Evolutionary conservation across 1,140 invertebrate species (phyloP).

Genomic region (Listronotus bonariensis): DNA sequence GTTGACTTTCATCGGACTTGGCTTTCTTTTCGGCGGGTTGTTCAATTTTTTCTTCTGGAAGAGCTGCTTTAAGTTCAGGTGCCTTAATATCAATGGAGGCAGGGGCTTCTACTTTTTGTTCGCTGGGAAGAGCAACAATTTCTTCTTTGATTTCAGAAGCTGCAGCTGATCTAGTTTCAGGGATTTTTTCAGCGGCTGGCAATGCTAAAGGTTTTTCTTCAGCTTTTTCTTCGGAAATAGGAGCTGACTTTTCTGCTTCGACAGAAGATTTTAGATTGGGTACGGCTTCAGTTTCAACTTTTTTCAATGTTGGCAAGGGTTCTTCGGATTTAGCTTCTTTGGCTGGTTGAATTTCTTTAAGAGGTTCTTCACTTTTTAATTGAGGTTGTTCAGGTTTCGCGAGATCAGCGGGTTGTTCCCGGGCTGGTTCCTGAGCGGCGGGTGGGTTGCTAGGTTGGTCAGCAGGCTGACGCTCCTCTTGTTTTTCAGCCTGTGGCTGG

Average conservation of each 20-base stretch:
- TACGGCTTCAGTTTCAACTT: slow-evolving; percentile 32
- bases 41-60: slow-evolving; percentile 19
- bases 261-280: slow-evolving; percentile 10
- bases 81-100: slow-evolving; percentile 44
- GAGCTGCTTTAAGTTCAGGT: slow-evolving; percentile 41
- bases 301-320: slow-evolving; percentile 29
- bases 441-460: neutral
- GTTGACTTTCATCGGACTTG: slow-evolving; percentile 43
- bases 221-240: slow-evolving; percentile 35
- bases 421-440: neutral
- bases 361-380: neutral
- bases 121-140: slow-evolving; percentile 36
- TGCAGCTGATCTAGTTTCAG: slow-evolving; percentile 31
- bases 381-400: slow-evolving; percentile 8
- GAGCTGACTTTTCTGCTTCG: slow-evolving; percentile 4
- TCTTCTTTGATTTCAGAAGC: slow-evolving; percentile 46
- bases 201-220: slow-evolving; percentile 48
- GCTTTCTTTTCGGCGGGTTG: slow-evolving; percentile 43
- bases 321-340: slow-evolving; percentile 33
- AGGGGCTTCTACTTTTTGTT: slow-evolving; percentile 46
- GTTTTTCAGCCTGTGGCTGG: neutral
- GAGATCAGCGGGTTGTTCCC: slow-evolving; percentile 24
- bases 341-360: neutral
- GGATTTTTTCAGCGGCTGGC: slow-evolving; percentile 37
- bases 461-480: neutral